Conservation (phyloP, 2,888 invertebrate genomes). For the Epinotia bilunana region DNA sequence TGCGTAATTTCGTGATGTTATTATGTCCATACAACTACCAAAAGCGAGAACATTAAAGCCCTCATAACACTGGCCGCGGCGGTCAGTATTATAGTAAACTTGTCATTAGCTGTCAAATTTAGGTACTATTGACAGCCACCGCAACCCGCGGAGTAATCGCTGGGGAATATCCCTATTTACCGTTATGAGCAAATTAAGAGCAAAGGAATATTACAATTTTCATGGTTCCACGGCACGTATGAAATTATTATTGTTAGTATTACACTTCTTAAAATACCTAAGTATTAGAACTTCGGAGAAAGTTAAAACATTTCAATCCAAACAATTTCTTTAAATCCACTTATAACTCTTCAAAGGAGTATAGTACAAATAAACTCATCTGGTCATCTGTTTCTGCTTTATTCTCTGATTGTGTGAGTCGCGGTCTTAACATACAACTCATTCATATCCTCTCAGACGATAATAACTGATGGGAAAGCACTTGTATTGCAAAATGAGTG, state of each 20-base stretch:
- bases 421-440: background rate
- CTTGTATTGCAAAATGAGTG: slow-evolving; percentile 16
- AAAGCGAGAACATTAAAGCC: too few species aligned
- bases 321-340: slow-evolving; percentile 18
- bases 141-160: too few species aligned
- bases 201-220: too few species aligned
- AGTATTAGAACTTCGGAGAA: slow-evolving; percentile 1
- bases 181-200: too few species aligned
- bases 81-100: too few species aligned
- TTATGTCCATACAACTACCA: background rate
- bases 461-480: slow-evolving; percentile 17
- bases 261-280: too few species aligned
- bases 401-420: slow-evolving; percentile 18
- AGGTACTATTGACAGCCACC: too few species aligned
- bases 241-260: too few species aligned
- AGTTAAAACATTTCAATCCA: slow-evolving; percentile 10
- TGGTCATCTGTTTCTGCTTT: slow-evolving; percentile 21
- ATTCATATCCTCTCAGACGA: slow-evolving; percentile 1
- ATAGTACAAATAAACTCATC: slow-evolving; percentile 20
- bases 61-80: too few species aligned
- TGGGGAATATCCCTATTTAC: too few species aligned
- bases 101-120: too few species aligned
- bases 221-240: too few species aligned
- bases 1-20: slow-evolving; percentile 12
- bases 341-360: slow-evolving; percentile 25